Evolutionary conservation across 2,113 vertebrate genomes (phyloP), one percentile per base, ranked within the genome.

Genomic region (Tiliqua scincoides): DNA sequence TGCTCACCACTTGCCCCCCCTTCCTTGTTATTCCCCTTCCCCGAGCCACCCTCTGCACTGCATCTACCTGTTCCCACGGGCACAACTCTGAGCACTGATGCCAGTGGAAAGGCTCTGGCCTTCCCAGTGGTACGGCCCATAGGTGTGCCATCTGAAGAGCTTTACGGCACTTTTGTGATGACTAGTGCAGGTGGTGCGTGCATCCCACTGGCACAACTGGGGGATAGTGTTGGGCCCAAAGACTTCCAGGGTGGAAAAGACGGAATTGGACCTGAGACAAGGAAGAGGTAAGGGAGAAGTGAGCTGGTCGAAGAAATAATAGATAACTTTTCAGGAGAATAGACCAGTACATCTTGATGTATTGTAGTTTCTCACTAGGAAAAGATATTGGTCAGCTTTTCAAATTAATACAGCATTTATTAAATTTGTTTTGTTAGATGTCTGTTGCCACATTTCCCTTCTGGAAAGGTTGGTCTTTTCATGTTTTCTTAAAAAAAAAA

Each of bases 341-440:
- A 43, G 62, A 17, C 57, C 11, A 61, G 21, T 70, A 61, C 10
- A 37, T 37, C 23, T 63, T 37, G 80, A 83, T 65, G 54, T 86
- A 25, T n/a, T 54, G 71, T 30, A 68, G 79, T 57, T 54, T 37
- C 40, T 10, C 7, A 9, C 5, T 15, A 67, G 23, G 3, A 20
- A 17, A 32, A n/a, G n/a, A 23, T 25, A 18, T 17, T 59, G 32
- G 9, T 32, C 1, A 9, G 9, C n/a, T 43, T 59, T 6, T 78
- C 79, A 83, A 79, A 48, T 48, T 48, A 48, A 43, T 35, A 70
- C 11, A 80, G 27, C 27, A 18, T 76, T 62, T 32, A 57, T 86
- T 76, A 7, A 70, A 72, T 88, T 6, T 37, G 87, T 11, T 74
- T 82, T 86, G 70, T 75, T 85, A 48, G 10, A 81, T 78, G 20